A percentile compares a stretch with the other conserved stretches of the same genome.
phyloP scores from a whole-genome alignment of 2,888 invertebrate genomes.

The Nymphalis polychloros region DNA sequence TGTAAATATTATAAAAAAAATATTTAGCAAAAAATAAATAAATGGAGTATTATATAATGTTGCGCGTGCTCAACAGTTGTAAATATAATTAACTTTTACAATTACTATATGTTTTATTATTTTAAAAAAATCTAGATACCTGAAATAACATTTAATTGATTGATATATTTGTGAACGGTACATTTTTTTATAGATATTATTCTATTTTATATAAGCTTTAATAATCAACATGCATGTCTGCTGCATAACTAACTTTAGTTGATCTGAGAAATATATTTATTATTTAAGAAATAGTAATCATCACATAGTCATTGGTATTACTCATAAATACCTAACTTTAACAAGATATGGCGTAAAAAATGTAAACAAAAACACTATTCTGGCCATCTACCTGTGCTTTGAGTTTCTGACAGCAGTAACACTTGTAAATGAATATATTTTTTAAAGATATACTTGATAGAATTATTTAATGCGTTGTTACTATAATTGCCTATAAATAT shows the following conservation, averaged over 20 bases:
- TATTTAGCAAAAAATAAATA: conserved; percentile 9
- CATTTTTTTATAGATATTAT: background rate
- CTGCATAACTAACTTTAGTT: background rate
- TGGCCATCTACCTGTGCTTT: too few relatives aligned
- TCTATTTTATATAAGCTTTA: background rate
- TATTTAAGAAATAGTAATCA: background rate
- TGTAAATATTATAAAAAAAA: conserved; percentile 9
- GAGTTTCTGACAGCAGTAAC: too few relatives aligned
- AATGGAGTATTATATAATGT: conserved; percentile 11
- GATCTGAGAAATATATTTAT: background rate
- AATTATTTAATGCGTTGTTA: too few relatives aligned
- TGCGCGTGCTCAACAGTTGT: conserved; percentile 8
- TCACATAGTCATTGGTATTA: conserved; percentile 6
- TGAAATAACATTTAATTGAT: background rate
- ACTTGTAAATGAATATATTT: too few relatives aligned
- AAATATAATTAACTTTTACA: conserved; percentile 1
- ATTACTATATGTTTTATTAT: background rate
- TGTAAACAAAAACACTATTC: background rate
- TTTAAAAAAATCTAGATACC: background rate
- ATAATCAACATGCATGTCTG: background rate
- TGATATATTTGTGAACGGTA: background rate
- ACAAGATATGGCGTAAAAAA: conserved; percentile 7
- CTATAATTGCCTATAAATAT: too few relatives aligned
- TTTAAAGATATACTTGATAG: too few relatives aligned
- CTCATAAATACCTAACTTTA: conserved; percentile 4